Base-by-base conservation (phyloP, 2,888 invertebrate genomes). In the Drosophila kokeensis region DNA sequence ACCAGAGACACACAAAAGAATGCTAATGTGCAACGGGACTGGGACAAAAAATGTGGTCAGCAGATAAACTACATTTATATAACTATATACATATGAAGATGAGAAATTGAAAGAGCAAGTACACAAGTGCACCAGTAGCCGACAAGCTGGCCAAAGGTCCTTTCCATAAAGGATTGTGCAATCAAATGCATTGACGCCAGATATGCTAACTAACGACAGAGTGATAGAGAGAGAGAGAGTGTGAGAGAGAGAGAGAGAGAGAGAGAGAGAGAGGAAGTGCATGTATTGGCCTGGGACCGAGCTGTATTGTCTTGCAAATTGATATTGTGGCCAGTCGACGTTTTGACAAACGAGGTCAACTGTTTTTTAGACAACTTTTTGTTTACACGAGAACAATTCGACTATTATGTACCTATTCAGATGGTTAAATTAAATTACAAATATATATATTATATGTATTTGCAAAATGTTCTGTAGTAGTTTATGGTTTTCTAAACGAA, bases 301-400 rank as follows among this genome's bases (percentile, higher is more conserved):
- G 50, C 45, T 77, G 69, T 73, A 79, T 83, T 85, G 85, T 79
- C 83, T 83, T 69, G 79, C 85, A 85, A 87, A 85, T 85, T 83
- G 87, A 85, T 83, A 77, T 83, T 84, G 79, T 70, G 63, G 67
- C 55, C 38, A 63, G 75, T 54, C 55, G 34, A 64, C 57, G 54
- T 73, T 55, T 79, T 79, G 63, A 61, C 69, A 54, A 78, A 81
- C 42, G 61, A 52, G 81, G 67, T 68, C 73, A 68, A 64, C 55
- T 63, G 69, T 68, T 81, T 75, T 82, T 69, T 72, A 54, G 73
- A 48, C 73, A 74, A 78, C 76, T 69, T 65, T 70, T 75, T 61
- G 76, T 68, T 79, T 60, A 69, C 61, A 67, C 55, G 76, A 71
- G 72, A 82, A 76, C 69, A 83, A 81, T 72, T 69, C 59, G 82